Base-by-base conservation (phyloP, 1,140 invertebrate genomes). In the Aleiodes sp. region DNA sequence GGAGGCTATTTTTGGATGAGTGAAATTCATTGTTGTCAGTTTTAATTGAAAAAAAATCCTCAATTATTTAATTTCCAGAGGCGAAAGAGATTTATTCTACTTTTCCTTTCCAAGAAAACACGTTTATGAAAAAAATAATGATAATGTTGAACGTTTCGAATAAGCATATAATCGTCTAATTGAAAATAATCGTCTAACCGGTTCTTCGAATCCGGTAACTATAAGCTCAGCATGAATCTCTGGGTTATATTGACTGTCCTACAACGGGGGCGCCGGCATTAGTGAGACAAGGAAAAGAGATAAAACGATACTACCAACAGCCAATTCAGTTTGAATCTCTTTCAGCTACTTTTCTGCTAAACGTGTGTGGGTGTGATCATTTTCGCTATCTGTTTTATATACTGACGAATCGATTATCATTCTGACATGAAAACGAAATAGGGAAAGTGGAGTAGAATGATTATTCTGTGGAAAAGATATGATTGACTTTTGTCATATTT, bases 111-210 rank as follows among this genome's bases (percentile, higher is more conserved):
- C n/a, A 8, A 29, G 8, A 56, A 39, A 67, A 67, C 37, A 59
- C 31, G 46, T 59, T 67, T 60, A 65, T 41, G 28, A 62, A 37
- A 62, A 62, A 31, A 62, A 62, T 35, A 63, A 63, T 12, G 31
- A 14, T 35, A 67, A 59, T 39, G 33, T 59, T 67, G 10, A 28
- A 28, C 33, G 9, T 59, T 67, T 59, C 65, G 29, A 67, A 67
- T 39, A 67, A 56, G 56, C 65, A 26, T 67, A 67, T 67, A 67
- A 41, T 19, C 65, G 57, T 33, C 39, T 67, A 67, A 67, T 67
- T 67, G 65, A 67, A 67, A 67, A 67, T 67, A 67, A 67, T 67
- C 65, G 65, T 14, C 57, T 46, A 67, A 67, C 65, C 65, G 65
- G 65, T 67, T 67, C 56, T 59, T 39, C 52, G 65, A 67, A 67